Evolutionary conservation across 2,113 vertebrate species (phyloP).

Genomic region (Cryptotis parvus): DNA sequence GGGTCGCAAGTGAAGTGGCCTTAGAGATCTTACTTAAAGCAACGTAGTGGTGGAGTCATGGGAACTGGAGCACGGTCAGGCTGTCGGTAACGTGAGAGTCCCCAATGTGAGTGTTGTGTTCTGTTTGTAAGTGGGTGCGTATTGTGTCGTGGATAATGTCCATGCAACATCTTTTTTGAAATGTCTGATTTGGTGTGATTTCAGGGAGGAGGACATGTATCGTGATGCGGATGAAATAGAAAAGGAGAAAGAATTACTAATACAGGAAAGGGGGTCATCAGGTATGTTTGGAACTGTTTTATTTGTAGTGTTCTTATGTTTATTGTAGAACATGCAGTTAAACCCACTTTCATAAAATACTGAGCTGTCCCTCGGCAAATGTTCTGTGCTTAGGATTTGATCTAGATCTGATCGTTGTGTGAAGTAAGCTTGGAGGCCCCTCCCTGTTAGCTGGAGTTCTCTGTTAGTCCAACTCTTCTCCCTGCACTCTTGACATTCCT

Average conservation of each 20-base stretch:
- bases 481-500: not conserved
- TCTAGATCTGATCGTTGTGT: not conserved
- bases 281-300: conserved; percentile 81
- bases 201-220: conserved; percentile 89
- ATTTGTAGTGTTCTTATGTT: conserved; percentile 43
- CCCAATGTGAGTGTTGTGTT: not conserved
- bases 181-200: conserved; percentile 83
- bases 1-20: not conserved
- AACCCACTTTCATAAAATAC: conserved; percentile 13
- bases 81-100: not conserved
- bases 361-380: not conserved
- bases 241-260: conserved; percentile 85
- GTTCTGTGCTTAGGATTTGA: not conserved
- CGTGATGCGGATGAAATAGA: conserved; percentile 89
- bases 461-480: not conserved
- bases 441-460: no score
- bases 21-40: not conserved
- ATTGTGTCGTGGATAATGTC: conserved; percentile 36
- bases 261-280: conserved; percentile 80
- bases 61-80: not conserved
- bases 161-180: conserved; percentile 67
- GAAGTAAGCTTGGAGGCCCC: not conserved
- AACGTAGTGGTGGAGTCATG: not conserved
- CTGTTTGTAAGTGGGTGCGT: conserved; percentile 32
- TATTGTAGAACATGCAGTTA: not conserved